A percentile compares a stretch with the other conserved stretches of the same genome.
Evolutionary conservation across 2,888 invertebrate species (phyloP).

Genomic region (Temnothorax ravouxi): DNA sequence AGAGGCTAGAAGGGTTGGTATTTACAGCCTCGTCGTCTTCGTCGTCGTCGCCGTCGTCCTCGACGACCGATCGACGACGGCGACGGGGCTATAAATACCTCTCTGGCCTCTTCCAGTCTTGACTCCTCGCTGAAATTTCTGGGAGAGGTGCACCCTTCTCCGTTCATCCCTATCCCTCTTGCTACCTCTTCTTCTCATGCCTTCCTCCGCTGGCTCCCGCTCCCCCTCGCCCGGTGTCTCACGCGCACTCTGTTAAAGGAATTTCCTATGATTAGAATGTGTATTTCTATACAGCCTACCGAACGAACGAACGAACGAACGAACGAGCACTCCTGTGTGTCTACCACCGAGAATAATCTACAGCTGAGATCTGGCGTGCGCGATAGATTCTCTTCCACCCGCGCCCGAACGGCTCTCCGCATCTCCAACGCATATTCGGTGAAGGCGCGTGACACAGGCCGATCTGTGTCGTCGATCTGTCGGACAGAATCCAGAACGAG

Average conservation of each 20-base stretch:
- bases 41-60: conserved; percentile 44
- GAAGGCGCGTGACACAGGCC: conserved; percentile 36
- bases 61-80: conserved; percentile 66
- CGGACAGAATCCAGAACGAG: conserved; percentile 43
- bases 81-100: conserved; percentile 61
- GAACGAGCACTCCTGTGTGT: conserved; percentile 64
- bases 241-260: conserved; percentile 80
- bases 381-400: conserved; percentile 57
- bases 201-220: background rate
- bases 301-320: conserved; percentile 57
- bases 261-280: conserved; percentile 86
- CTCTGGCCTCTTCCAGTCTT: conserved; percentile 62
- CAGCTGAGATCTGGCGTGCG: conserved; percentile 51
- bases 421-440: background rate
- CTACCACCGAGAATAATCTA: conserved; percentile 78
- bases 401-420: background rate
- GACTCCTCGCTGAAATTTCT: conserved; percentile 77
- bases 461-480: conserved; percentile 54
- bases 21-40: conserved; percentile 76
- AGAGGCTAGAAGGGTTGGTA: conserved; percentile 75
- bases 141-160: conserved; percentile 70
- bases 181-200: conserved; percentile 33
- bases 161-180: conserved; percentile 54
- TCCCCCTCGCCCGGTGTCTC: conserved; percentile 26
- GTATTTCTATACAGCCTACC: conserved; percentile 83